Evolutionary conservation across 2,797 vertebrate species (phyloP).

Genomic region (Oryzias sinensis): DNA sequence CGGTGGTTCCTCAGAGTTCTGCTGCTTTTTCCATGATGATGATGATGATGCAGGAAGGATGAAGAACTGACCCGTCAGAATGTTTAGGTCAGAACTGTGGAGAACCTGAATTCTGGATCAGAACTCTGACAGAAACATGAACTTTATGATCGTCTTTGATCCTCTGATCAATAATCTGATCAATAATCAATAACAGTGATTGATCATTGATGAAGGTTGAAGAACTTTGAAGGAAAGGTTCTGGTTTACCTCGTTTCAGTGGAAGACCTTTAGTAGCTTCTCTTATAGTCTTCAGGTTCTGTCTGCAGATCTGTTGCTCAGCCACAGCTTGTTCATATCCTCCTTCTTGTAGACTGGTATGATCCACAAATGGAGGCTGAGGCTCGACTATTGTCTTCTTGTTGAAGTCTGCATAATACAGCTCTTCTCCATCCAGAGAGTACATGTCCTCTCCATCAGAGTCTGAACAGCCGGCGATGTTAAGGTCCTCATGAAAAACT

Average conservation of each 20-base stretch:
- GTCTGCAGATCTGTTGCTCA: not conserved
- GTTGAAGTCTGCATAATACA: conserved; percentile 40
- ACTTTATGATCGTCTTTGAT: too few relatives aligned
- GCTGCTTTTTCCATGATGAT: too few relatives aligned
- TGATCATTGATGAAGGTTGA: not conserved
- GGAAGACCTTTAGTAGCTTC: not conserved
- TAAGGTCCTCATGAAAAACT: not conserved
- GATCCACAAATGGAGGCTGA: conserved; percentile 37
- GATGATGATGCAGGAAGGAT: too few relatives aligned
- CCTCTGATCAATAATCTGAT: too few relatives aligned
- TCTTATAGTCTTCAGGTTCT: not conserved
- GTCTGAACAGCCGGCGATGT: not conserved
- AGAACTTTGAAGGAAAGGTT: not conserved
- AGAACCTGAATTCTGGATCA: too few relatives aligned
- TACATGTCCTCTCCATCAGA: not conserved
- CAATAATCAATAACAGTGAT: too few relatives aligned
- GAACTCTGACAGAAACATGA: too few relatives aligned
- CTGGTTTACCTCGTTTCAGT: conserved; percentile 11
- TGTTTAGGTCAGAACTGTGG: too few relatives aligned
- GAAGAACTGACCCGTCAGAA: too few relatives aligned
- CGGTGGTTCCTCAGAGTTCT: too few relatives aligned
- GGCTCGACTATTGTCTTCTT: rapidly evolving
- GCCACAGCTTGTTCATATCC: conserved; percentile 11
- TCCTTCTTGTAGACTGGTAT: rapidly evolving
- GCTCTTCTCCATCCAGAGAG: conserved; percentile 36